These are phyloP conservation scores for Leptopilina drosophilae DNA, from an alignment of 2,888 invertebrate species.

Conservation along the genomic window DNA sequence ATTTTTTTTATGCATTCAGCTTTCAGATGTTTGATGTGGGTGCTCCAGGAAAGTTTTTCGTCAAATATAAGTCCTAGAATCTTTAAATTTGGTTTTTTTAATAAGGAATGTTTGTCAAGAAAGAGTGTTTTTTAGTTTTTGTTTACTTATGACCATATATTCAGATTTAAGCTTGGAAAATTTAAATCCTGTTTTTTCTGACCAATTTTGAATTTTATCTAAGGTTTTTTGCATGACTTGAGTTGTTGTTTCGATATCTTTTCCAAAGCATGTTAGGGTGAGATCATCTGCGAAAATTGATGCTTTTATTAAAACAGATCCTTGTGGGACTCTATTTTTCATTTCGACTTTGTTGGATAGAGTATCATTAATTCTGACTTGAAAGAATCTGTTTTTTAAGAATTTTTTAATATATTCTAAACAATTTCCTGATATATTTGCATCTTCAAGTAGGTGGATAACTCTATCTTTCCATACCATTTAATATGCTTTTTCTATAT, in stretches of 20 bases:
- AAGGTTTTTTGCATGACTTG: conserved; percentile 36
- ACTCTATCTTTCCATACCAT: conserved; percentile 48
- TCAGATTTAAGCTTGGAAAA: conserved; percentile 43
- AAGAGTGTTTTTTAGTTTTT: neutral
- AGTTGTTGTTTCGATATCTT: conserved; percentile 15
- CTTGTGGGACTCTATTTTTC: conserved; percentile 48
- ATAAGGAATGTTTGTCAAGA: neutral
- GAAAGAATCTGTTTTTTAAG: conserved; percentile 32
- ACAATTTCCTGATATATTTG: conserved; percentile 38
- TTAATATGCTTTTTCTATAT: conserved; percentile 37
- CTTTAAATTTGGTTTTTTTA: conserved; percentile 40
- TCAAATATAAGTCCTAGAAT: conserved; percentile 51
- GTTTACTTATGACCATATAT: conserved; percentile 19
- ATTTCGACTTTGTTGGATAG: conserved; percentile 4
- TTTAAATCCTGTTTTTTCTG: conserved; percentile 37
- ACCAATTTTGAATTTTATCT: conserved; percentile 28
- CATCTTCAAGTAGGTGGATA: conserved; percentile 21
- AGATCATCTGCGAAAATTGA: conserved; percentile 44
- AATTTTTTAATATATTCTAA: conserved; percentile 45
- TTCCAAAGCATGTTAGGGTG: conserved; percentile 30
- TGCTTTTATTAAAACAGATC: conserved; percentile 29
- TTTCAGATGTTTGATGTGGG: conserved; percentile 48
- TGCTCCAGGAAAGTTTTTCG: conserved; percentile 45
- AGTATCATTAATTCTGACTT: conserved; percentile 52
- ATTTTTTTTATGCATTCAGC: conserved; percentile 30